Percentiles rank a stretch among this genome's conserved stretches.
These are phyloP conservation scores for Neomorphus geoffroyi DNA, from an alignment of 2,797 vertebrate genomes.

Conservation along the genomic window DNA sequence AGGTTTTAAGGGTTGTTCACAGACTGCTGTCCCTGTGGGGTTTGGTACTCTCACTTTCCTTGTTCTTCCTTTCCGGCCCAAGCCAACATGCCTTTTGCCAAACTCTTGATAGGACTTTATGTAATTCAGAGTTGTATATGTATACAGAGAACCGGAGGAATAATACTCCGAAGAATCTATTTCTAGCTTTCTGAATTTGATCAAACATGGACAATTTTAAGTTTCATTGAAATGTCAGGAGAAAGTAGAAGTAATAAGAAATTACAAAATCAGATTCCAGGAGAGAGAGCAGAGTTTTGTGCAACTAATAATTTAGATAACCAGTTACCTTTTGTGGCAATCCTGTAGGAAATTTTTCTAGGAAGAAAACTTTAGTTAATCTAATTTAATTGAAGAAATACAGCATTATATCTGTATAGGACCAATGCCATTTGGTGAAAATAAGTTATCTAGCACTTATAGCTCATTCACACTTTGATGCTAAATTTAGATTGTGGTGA, in stretches of 20 bases:
- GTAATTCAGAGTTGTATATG: neutral
- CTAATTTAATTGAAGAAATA: neutral
- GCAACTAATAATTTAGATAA: neutral
- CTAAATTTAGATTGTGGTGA: neutral
- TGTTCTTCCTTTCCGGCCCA: neutral
- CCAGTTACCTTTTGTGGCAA: neutral
- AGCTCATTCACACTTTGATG: neutral
- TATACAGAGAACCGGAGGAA: neutral
- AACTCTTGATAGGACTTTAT: neutral
- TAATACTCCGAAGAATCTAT: neutral
- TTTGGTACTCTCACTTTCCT: neutral
- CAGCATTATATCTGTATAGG: neutral
- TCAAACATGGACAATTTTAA: neutral
- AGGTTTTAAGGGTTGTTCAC: neutral
- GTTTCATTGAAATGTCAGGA: neutral
- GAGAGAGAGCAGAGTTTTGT: neutral
- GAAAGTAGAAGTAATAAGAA: neutral
- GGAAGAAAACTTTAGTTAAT: neutral
- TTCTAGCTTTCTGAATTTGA: neutral
- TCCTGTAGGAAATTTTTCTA: neutral
- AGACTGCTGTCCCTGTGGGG: fast-evolving
- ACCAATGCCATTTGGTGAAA: neutral
- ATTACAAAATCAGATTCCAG: neutral
- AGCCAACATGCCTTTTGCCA: neutral
- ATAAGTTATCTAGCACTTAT: neutral